Percentiles rank a stretch among this genome's conserved stretches.
phyloP scores from a whole-genome alignment of 2,113 vertebrate species.

The Lophura nycthemera region DNA sequence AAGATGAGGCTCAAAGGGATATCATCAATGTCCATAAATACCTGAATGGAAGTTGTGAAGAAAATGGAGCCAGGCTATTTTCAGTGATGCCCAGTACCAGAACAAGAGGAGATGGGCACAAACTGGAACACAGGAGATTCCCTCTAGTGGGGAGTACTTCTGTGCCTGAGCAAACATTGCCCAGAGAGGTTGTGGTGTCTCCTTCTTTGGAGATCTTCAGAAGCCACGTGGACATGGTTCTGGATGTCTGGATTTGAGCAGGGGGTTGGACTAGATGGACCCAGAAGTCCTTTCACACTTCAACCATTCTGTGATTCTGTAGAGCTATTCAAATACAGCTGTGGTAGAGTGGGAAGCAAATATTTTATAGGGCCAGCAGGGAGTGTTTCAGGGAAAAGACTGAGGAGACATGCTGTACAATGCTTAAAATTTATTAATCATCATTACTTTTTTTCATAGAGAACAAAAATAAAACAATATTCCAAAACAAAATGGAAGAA shows the following conservation, averaged over 20 bases:
- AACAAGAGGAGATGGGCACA: neutral
- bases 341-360: neutral
- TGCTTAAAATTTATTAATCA: slow-evolving; percentile 73
- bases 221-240: neutral
- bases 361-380: neutral
- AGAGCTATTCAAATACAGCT: neutral
- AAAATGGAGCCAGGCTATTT: neutral
- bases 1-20: neutral
- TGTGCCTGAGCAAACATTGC: neutral
- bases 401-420: slow-evolving; percentile 37
- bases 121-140: neutral
- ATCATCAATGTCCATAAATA: neutral
- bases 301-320: neutral
- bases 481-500: slow-evolving; percentile 30
- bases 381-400: neutral
- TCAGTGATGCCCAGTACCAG: neutral
- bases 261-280: neutral
- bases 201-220: neutral
- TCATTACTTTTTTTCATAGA: neutral
- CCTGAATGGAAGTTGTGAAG: neutral
- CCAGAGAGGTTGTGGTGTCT: neutral
- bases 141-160: neutral
- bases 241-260: neutral
- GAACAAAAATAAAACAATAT: slow-evolving; percentile 52
- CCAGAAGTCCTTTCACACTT: neutral